Base-by-base conservation (phyloP, 2,888 invertebrate genomes). In the Neoaliturus tenellus region DNA sequence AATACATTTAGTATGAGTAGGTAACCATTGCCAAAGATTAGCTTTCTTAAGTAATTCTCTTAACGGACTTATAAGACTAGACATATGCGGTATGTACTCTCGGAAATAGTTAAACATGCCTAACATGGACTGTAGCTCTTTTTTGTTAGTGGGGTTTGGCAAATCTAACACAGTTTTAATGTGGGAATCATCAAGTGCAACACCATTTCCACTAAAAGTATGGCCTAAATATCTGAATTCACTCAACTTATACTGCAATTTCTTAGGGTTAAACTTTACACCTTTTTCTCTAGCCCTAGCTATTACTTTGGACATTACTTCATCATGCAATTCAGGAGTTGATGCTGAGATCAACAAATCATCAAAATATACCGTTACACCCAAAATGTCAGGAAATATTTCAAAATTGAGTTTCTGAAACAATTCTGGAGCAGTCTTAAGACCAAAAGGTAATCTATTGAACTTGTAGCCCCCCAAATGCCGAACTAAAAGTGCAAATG, bases 221-320 rank as follows among this genome's bases (percentile, higher is more conserved):
- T n/a, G n/a, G n/a, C n/a, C n/a, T n/a, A n/a, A n/a, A n/a, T n/a
- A n/a, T n/a, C n/a, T n/a, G n/a, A n/a, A n/a, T n/a, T n/a, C n/a
- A n/a, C n/a, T n/a, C n/a, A n/a, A n/a, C n/a, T n/a, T n/a, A n/a
- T n/a, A n/a, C n/a, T n/a, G n/a, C n/a, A n/a, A n/a, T n/a, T n/a
- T n/a, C n/a, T n/a, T n/a, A n/a, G n/a, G n/a, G n/a, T n/a, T n/a
- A n/a, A n/a, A n/a, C n/a, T n/a, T n/a, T n/a, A n/a, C n/a, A n/a
- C n/a, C n/a, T n/a, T n/a, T n/a, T n/a, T n/a, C n/a, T n/a, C n/a
- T n/a, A n/a, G n/a, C n/a, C n/a, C n/a, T n/a, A n/a, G n/a, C n/a
- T n/a, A n/a, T n/a, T n/a, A n/a, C n/a, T 87, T 81, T 86, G 86
- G 83, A 88, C 89, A 17, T 87, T 35, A 10, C 10, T 35, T 35